Base-by-base conservation (phyloP, 2,113 vertebrate species). In the Argyrosomus japonicus region DNA sequence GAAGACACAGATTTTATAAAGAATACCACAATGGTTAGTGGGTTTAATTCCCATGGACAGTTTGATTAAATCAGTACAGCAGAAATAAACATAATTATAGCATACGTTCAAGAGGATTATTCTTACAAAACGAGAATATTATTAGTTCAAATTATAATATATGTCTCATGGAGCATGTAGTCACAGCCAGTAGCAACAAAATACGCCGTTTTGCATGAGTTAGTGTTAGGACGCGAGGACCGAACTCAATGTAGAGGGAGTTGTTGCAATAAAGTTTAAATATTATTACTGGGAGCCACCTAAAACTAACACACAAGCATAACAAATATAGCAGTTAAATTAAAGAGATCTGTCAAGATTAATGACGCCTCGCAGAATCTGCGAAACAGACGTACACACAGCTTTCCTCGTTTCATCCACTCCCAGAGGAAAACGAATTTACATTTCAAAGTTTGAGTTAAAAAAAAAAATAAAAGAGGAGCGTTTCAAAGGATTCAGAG, bases 311-410 rank as follows among this genome's bases (percentile, higher is more conserved):
- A 91, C 14, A 79, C 80, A 77, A 83, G 82, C 40, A 83, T 81
- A 88, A 87, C 71, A 89, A 93, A 82, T 82, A 85, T n/a, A 70
- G 77, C 67, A 72, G 85, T 81, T 83, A 78, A 89, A 90, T 88
- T 77, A 77, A 84, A 85, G 62, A 58, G 77, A 82, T 81, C 56
- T 84, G 75, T 90, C 84, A 84, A 69, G 86, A 87, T 85, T 87
- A 87, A 89, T 89, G 88, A 85, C 7, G 64, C 67, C 73, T 75
- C n/a, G 7, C 72, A 69, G 73, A 70, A 77, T 80, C 23, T 32
- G 51, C 17, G 47, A 36, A 68, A 61, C 53, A 76, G 79, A 53
- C 40, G 2, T 15, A 56, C 70, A 61, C 50, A 2, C 6, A 48
- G 43, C 48, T 67, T 11, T 79, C 17, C 58, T 40, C 27, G 14